Evolutionary conservation across 1,140 invertebrate genomes (phyloP).

Genomic region (Drosophila nebulosa): DNA sequence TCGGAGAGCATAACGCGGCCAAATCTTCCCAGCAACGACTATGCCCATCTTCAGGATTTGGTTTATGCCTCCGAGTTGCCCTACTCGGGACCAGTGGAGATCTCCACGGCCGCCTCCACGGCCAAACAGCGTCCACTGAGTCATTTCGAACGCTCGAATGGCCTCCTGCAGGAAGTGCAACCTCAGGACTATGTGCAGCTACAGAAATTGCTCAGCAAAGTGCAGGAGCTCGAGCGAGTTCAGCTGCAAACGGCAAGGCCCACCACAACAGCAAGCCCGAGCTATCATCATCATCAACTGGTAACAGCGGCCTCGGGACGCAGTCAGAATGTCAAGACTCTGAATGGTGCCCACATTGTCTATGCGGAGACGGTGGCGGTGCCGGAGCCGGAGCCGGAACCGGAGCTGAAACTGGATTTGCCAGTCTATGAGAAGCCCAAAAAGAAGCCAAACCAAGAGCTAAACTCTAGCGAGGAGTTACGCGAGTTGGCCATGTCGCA

Average conservation of each 20-base stretch:
- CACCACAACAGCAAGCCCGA: background rate
- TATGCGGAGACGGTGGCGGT: conserved; percentile 55
- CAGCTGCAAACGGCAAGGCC: conserved; percentile 43
- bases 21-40: conserved; percentile 63
- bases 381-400: conserved; percentile 21
- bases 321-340: conserved; percentile 59
- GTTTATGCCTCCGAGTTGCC: background rate
- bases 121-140: conserved; percentile 47
- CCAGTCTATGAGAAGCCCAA: conserved; percentile 45
- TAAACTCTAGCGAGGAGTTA: conserved; percentile 67
- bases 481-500: conserved; percentile 59
- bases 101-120: conserved; percentile 66
- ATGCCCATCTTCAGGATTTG: conserved; percentile 61
- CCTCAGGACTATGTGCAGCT: conserved; percentile 75
- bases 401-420: conserved; percentile 55
- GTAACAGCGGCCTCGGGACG: conserved; percentile 66
- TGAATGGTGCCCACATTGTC: conserved; percentile 61
- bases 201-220: conserved; percentile 74
- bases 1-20: background rate
- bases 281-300: conserved; percentile 31
- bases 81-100: conserved; percentile 43
- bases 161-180: conserved; percentile 58
- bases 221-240: conserved; percentile 77
- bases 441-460: background rate
- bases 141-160: conserved; percentile 63